phyloP scores from a whole-genome alignment of 2,888 invertebrate genomes.

The Hemaris fuciformis region DNA sequence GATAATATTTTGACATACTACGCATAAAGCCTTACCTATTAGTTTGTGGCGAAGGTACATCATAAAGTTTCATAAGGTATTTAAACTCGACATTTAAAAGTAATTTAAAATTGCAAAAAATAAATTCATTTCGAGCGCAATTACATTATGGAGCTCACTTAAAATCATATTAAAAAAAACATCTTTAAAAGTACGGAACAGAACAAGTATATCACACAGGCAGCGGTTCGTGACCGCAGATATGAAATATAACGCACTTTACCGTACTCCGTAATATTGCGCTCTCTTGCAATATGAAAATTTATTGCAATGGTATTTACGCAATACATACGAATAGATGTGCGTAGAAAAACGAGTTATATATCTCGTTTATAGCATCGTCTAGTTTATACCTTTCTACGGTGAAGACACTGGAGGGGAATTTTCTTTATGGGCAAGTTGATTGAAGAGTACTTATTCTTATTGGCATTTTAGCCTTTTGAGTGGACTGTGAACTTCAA shows the following conservation, averaged over 20 bases:
- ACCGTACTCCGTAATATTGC: slow-evolving; percentile 72
- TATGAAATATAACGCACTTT: slow-evolving; percentile 76
- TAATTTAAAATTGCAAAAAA: background rate
- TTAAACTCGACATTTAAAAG: too few relatives aligned
- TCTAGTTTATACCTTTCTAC: background rate
- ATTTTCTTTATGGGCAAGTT: background rate
- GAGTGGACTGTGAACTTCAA: too few relatives aligned
- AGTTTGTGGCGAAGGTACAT: too few relatives aligned
- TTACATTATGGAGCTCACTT: background rate
- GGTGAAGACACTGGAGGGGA: background rate
- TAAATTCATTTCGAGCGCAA: background rate
- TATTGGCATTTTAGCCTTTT: too few relatives aligned
- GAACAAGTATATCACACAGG: slow-evolving; percentile 55
- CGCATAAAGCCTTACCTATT: too few relatives aligned
- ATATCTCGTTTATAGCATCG: slow-evolving; percentile 1
- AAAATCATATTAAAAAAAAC: slow-evolving; percentile 5
- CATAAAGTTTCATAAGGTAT: too few relatives aligned
- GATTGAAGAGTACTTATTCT: background rate
- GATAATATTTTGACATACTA: too few relatives aligned
- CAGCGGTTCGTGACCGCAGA: slow-evolving; percentile 56
- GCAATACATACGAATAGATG: slow-evolving; percentile 52
- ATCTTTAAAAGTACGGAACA: background rate
- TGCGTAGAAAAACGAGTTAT: slow-evolving; percentile 25
- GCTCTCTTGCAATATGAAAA: slow-evolving; percentile 78
- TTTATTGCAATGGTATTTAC: slow-evolving; percentile 66